Percentiles rank a stretch among this genome's conserved stretches.
Conservation (phyloP, 1,140 invertebrate genomes). For the Megalonaias nervosa region DNA sequence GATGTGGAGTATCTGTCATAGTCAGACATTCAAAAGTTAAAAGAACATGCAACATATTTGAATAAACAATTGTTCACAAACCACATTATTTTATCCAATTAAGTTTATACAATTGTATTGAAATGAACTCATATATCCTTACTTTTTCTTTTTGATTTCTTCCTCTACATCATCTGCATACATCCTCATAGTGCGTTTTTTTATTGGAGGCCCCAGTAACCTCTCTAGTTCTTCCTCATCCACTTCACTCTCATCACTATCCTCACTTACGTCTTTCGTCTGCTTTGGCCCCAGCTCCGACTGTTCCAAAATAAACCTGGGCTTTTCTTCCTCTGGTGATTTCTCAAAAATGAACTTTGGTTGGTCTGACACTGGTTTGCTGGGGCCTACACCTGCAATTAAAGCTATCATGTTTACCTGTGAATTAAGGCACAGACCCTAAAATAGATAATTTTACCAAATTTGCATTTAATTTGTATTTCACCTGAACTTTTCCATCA, state of each 20-base stretch:
- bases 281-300: slow-evolving; percentile 19
- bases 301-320: slow-evolving; percentile 33
- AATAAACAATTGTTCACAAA: too few relatives aligned
- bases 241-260: slow-evolving; percentile 50
- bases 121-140: neutral
- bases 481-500: too few relatives aligned
- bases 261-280: slow-evolving; percentile 69
- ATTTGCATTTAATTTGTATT: too few relatives aligned
- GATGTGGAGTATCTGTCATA: too few relatives aligned
- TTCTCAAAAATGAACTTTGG: neutral
- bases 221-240: slow-evolving; percentile 54
- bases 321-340: slow-evolving; percentile 7
- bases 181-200: slow-evolving; percentile 85
- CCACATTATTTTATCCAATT: too few relatives aligned
- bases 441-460: too few relatives aligned
- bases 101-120: too few relatives aligned
- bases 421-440: too few relatives aligned
- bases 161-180: slow-evolving; percentile 89
- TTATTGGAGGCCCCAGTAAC: slow-evolving; percentile 66
- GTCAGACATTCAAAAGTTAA: too few relatives aligned
- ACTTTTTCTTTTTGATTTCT: slow-evolving; percentile 70
- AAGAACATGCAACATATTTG: too few relatives aligned
- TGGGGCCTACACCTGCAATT: too few relatives aligned
- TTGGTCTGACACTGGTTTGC: neutral
- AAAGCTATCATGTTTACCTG: too few relatives aligned